These are phyloP conservation scores for Cabera pusaria DNA, from an alignment of 2,888 invertebrate species.

Conservation along the genomic window DNA sequence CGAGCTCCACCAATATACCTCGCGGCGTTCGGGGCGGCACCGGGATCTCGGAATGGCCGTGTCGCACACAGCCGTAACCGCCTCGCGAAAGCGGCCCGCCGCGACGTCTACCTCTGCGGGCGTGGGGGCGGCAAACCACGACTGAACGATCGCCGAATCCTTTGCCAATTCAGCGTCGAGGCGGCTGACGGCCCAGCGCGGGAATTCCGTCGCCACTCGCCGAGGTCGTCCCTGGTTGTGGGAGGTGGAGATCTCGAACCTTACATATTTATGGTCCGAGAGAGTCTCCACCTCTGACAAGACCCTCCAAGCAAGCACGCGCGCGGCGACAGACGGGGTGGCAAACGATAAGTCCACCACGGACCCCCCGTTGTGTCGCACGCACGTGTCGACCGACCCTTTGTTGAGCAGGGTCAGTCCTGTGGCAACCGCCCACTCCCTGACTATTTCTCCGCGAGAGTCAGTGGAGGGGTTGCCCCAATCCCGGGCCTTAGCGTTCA, in stretches of 20 bases:
- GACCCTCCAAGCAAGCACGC: constrained; percentile 1
- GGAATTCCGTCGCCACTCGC: neutral
- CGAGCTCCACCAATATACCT: constrained; percentile 2
- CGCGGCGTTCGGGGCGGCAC: neutral
- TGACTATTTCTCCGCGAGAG: neutral
- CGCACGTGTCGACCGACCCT: constrained; percentile 6
- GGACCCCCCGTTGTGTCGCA: constrained; percentile 8
- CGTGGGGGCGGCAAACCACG: neutral
- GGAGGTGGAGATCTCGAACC: neutral
- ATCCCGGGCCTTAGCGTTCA: constrained; percentile 2
- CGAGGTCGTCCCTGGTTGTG: neutral
- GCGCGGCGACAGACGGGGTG: constrained; percentile 1
- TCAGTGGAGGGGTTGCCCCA: neutral
- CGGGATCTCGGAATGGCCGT: constrained; percentile 1
- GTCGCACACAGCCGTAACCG: constrained; percentile 1
- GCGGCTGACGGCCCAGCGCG: neutral
- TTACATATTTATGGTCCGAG: constrained; percentile 1
- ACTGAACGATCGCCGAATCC: neutral
- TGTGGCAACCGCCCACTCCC: neutral
- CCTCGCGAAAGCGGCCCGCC: constrained; percentile 1
- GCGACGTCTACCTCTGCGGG: neutral
- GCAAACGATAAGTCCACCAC: constrained; percentile 6
- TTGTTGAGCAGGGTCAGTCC: constrained; percentile 2
- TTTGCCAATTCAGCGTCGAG: constrained; percentile 8
- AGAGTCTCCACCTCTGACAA: constrained; percentile 1